These are phyloP conservation scores for Gadus macrocephalus DNA, from an alignment of 2,113 vertebrate genomes.

Conservation along the genomic window DNA sequence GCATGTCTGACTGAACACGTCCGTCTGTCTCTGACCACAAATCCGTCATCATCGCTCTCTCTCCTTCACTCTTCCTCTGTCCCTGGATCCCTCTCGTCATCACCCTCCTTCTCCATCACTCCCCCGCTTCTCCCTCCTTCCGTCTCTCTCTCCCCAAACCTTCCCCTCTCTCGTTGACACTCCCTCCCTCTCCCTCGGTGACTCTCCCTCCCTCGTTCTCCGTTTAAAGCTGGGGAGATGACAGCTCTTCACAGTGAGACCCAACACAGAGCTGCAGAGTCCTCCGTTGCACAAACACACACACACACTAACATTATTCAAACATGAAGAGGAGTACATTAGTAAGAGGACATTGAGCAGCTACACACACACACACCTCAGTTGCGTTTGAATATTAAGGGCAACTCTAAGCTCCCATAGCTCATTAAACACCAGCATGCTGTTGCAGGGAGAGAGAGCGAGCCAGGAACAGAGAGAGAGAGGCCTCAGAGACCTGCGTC, in stretches of 20 bases:
- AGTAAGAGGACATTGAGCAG: no score
- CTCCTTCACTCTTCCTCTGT: slow-evolving; percentile 23
- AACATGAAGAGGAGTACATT: not conserved
- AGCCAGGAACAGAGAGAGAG: not conserved
- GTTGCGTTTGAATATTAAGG: no score
- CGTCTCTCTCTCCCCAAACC: not conserved
- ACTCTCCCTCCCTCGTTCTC: slow-evolving; percentile 1
- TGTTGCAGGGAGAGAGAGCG: slow-evolving; percentile 2
- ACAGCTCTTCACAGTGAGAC: slow-evolving; percentile 67
- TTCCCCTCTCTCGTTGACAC: no score
- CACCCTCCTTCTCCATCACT: slow-evolving; percentile 28
- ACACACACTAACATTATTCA: not conserved
- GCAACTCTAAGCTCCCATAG: not conserved
- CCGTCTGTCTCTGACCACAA: slow-evolving; percentile 31
- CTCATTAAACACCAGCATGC: slow-evolving; percentile 29
- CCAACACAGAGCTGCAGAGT: slow-evolving; percentile 64
- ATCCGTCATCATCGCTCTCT: slow-evolving; percentile 43
- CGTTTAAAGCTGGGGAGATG: slow-evolving; percentile 58
- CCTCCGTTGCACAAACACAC: slow-evolving; percentile 64
- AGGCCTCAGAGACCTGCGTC: slow-evolving; percentile 62
- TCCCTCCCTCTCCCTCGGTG: slow-evolving; percentile 23
- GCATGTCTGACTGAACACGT: slow-evolving; percentile 17
- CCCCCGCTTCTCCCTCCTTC: slow-evolving; percentile 26
- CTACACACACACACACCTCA: slow-evolving; percentile 5
- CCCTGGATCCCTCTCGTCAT: slow-evolving; percentile 4